Evolutionary conservation across 2,888 invertebrate species (phyloP).

Genomic region (Conomelus anceps): DNA sequence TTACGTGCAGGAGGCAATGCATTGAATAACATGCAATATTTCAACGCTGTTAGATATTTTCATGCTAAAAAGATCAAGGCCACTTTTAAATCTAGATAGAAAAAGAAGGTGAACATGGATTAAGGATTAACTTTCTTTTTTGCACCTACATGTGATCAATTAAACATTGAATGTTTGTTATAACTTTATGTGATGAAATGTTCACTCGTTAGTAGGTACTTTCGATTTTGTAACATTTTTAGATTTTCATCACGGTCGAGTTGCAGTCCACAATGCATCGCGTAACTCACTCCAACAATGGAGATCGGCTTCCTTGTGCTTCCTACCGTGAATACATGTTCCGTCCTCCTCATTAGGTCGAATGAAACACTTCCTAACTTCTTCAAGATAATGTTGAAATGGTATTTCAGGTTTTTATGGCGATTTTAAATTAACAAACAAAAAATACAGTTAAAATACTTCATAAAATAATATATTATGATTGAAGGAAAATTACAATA

Average conservation of each 20-base stretch:
- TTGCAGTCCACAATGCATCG: background rate
- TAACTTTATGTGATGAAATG: background rate
- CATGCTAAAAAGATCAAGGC: background rate
- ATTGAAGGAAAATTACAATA: too few species aligned
- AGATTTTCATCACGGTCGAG: background rate
- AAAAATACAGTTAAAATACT: too few species aligned
- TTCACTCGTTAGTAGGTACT: background rate
- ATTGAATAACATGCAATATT: background rate
- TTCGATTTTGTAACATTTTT: background rate
- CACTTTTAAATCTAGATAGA: background rate
- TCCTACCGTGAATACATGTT: background rate
- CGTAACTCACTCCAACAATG: background rate
- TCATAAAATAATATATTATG: too few species aligned
- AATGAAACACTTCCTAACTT: background rate
- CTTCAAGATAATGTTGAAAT: background rate
- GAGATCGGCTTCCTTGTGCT: background rate
- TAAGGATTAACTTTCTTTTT: background rate
- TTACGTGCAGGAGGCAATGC: background rate
- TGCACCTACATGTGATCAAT: background rate
- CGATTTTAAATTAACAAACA: too few species aligned
- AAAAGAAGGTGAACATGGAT: background rate
- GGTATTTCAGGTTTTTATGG: background rate
- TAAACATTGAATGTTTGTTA: background rate
- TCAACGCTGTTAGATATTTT: background rate
- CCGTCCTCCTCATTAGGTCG: background rate